phyloP scores from a whole-genome alignment of 2,113 vertebrate species.

The Lycaon pictus region DNA sequence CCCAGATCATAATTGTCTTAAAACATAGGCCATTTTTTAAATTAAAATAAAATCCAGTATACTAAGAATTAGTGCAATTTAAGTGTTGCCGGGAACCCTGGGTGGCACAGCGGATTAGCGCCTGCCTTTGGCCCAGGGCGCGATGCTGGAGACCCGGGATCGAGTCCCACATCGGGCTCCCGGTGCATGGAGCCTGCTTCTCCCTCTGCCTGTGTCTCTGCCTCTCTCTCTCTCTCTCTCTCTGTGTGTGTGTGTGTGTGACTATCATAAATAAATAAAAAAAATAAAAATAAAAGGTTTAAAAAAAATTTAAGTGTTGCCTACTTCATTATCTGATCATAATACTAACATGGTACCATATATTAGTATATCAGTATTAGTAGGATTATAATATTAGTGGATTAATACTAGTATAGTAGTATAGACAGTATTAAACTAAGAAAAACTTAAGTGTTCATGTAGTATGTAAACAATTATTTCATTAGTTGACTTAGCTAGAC shows the following conservation, averaged over 20 bases:
- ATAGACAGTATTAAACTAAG: background rate
- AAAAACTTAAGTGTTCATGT: background rate
- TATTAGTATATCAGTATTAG: background rate
- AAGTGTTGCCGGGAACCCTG: background rate
- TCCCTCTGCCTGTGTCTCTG: too few species aligned
- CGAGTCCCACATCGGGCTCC: too few species aligned
- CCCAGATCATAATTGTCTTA: background rate
- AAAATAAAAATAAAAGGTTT: too few species aligned
- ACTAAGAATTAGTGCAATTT: background rate
- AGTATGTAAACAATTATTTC: background rate
- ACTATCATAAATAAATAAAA: too few species aligned
- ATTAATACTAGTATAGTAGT: background rate
- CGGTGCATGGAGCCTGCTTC: too few species aligned
- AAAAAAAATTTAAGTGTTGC: background rate
- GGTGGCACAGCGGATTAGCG: too few species aligned
- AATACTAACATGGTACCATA: background rate
- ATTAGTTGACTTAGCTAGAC: background rate
- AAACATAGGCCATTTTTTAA: background rate
- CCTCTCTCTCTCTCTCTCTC: too few species aligned
- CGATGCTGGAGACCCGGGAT: too few species aligned
- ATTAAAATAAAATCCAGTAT: background rate
- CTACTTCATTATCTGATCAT: background rate
- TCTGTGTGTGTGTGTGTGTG: too few species aligned
- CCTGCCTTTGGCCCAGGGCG: too few species aligned
- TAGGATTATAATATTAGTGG: background rate